phyloP scores from a whole-genome alignment of 2,113 vertebrate genomes.

The Mastomys natalensis region DNA sequence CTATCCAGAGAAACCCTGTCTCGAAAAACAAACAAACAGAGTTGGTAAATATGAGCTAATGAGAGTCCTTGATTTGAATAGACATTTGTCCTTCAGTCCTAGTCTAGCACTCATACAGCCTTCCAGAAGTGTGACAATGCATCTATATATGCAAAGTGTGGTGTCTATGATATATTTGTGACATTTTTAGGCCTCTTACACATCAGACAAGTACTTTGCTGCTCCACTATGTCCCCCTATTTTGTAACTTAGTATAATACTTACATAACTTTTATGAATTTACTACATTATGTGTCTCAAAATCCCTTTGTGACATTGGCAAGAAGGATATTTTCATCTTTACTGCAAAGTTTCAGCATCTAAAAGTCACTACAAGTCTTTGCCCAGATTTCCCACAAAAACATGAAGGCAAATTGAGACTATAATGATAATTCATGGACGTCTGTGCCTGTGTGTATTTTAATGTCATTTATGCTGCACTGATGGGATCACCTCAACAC shows the following conservation, averaged over 20 bases:
- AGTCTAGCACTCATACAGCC: background rate
- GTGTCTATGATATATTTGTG: background rate
- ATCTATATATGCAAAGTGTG: background rate
- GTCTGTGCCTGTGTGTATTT: background rate
- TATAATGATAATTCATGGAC: background rate
- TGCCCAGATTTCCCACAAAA: background rate
- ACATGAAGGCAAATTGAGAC: background rate
- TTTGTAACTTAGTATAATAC: background rate
- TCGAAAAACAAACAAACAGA: no score
- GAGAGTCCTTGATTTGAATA: background rate
- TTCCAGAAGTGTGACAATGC: background rate
- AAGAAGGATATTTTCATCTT: conserved; percentile 24
- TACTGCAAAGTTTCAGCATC: background rate
- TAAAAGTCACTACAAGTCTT: background rate
- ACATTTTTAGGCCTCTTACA: background rate
- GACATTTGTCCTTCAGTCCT: background rate
- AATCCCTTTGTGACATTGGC: conserved; percentile 1
- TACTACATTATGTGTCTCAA: background rate
- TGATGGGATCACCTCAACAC: conserved; percentile 42
- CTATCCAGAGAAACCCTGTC: no score
- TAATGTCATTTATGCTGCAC: background rate
- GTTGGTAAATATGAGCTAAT: background rate
- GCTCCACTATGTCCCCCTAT: background rate
- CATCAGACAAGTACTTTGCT: background rate
- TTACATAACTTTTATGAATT: background rate